These are phyloP conservation scores for Poeciliopsis prolifica DNA, from an alignment of 2,113 vertebrate genomes.

Conservation along the genomic window DNA sequence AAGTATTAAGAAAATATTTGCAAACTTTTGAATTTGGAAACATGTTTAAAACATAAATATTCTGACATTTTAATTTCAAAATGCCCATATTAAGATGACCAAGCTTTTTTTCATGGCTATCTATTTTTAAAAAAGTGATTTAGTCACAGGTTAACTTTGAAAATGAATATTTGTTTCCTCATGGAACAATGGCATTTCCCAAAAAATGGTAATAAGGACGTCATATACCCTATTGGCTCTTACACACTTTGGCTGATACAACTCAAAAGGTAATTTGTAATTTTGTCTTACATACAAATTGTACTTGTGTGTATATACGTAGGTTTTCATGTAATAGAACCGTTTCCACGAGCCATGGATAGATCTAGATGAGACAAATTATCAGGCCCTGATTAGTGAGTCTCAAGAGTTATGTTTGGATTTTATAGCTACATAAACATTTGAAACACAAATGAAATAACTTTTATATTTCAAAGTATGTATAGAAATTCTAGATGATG, in stretches of 20 bases:
- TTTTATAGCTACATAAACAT: not conserved
- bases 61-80: too few relatives aligned
- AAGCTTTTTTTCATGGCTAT: not conserved
- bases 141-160: not conserved
- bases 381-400: not conserved
- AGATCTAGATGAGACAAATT: not conserved
- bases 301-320: too few relatives aligned
- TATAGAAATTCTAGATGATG: too few relatives aligned
- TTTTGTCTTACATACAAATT: too few relatives aligned
- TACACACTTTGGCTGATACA: not conserved
- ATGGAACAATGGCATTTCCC: not conserved
- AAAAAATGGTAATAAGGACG: not conserved
- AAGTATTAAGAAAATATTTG: not conserved
- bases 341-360: too few relatives aligned
- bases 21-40: not conserved
- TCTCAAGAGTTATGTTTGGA: not conserved
- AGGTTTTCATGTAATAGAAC: too few relatives aligned
- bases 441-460: not conserved
- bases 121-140: not conserved
- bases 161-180: not conserved
- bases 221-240: not conserved
- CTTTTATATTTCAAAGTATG: too few relatives aligned
- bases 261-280: too few relatives aligned
- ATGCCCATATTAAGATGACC: not conserved
- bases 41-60: not conserved